Conservation (phyloP, 2,797 vertebrate species). For the Crypturellus tataupa region DNA sequence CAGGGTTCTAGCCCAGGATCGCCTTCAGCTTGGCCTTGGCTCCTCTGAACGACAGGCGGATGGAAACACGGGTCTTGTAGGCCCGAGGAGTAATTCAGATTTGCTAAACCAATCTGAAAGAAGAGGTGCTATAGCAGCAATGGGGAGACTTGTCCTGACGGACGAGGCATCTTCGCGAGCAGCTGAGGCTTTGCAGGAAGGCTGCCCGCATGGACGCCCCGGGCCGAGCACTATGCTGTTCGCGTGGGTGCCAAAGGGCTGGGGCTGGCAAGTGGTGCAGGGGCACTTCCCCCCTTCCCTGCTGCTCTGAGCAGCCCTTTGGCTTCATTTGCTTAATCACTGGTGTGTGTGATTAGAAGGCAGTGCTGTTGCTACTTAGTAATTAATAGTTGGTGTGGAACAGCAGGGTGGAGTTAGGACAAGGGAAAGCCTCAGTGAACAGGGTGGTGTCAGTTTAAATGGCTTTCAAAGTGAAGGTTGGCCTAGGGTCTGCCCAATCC, state of each 20-base stretch:
- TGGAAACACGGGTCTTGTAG: background rate
- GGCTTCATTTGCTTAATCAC: constrained; percentile 46
- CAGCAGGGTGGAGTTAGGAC: background rate
- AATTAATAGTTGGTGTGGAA: constrained; percentile 33
- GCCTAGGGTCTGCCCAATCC: background rate
- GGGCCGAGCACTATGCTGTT: background rate
- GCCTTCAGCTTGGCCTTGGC: background rate
- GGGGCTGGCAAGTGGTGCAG: background rate
- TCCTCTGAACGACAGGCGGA: background rate
- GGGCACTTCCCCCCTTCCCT: background rate
- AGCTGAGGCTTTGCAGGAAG: background rate
- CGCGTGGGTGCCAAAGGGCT: background rate
- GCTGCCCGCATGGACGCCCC: background rate
- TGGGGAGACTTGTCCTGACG: background rate
- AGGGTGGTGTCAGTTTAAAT: background rate
- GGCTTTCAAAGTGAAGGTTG: background rate
- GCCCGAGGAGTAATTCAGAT: background rate
- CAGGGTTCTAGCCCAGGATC: background rate
- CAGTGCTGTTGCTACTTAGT: constrained; percentile 9
- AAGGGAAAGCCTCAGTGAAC: background rate
- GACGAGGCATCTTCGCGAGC: background rate
- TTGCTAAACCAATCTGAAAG: background rate
- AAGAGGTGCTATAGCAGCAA: background rate
- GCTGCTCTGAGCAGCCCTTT: constrained; percentile 4
- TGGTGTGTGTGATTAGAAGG: background rate